Conservation (phyloP, 2,113 vertebrate species). For the Alligator sinensis region DNA sequence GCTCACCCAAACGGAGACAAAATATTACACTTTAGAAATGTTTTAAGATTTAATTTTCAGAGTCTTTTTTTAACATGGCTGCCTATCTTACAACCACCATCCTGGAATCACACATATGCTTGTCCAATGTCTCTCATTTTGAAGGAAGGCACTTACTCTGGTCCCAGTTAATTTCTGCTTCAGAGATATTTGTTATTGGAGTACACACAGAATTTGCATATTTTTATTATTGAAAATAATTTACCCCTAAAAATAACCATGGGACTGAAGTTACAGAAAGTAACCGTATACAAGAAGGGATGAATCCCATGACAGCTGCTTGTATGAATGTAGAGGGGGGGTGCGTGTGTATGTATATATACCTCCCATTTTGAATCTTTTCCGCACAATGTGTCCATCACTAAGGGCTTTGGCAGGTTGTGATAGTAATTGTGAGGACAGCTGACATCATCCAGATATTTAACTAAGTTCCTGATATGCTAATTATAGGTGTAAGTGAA, state of each 20-base stretch:
- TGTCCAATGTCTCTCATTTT: background rate
- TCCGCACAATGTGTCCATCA: background rate
- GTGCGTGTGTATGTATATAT: background rate
- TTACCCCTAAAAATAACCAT: background rate
- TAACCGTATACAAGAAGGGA: background rate
- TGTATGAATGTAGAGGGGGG: too few relatives aligned
- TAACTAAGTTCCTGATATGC: background rate
- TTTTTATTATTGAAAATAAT: too few relatives aligned
- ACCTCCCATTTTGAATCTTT: background rate
- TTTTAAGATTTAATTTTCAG: background rate
- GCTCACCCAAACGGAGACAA: background rate
- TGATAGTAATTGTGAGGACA: background rate
- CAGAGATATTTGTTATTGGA: background rate
- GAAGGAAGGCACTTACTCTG: background rate
- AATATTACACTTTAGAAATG: background rate
- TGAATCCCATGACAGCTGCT: background rate
- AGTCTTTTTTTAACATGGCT: background rate
- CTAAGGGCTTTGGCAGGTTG: background rate
- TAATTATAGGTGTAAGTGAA: slow-evolving; percentile 27
- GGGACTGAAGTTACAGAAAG: background rate
- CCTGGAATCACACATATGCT: too few relatives aligned
- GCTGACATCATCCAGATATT: slow-evolving; percentile 9
- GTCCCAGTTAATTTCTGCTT: background rate
- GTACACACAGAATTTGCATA: too few relatives aligned
- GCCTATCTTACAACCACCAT: background rate